Evolutionary conservation across 1,140 invertebrate species (phyloP).

Genomic region (Habropoda laboriosa): DNA sequence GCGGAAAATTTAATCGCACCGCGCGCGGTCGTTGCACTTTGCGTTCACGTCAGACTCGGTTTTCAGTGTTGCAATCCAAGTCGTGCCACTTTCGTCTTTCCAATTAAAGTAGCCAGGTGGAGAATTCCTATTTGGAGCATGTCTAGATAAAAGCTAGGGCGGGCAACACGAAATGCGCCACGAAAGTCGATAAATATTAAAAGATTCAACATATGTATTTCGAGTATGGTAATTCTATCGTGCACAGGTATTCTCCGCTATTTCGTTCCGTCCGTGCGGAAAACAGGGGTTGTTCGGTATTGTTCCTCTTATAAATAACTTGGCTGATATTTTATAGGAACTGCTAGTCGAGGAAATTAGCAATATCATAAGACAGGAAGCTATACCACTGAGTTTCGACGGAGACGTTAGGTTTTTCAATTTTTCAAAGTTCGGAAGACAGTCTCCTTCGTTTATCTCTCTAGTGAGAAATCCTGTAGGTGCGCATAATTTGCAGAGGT

Average conservation of each 20-base stretch:
- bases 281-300: neutral
- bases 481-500: slow-evolving; percentile 73
- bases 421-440: slow-evolving; percentile 84
- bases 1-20: slow-evolving; percentile 23
- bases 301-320: neutral
- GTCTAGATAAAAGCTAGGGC: too few species aligned
- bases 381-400: slow-evolving; percentile 85
- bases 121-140: slow-evolving; percentile 10
- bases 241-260: neutral
- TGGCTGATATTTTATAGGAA: slow-evolving; percentile 77
- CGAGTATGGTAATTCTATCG: neutral
- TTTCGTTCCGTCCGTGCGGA: neutral
- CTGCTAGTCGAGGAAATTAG: slow-evolving; percentile 83
- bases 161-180: neutral
- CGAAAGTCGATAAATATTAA: slow-evolving; percentile 7
- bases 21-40: slow-evolving; percentile 21
- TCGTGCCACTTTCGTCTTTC: slow-evolving; percentile 16
- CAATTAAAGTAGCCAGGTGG: neutral
- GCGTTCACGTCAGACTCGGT: slow-evolving; percentile 12
- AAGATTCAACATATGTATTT: neutral
- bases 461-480: slow-evolving; percentile 85
- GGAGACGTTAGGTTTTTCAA: slow-evolving; percentile 86
- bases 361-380: slow-evolving; percentile 81
- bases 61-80: slow-evolving; percentile 46
- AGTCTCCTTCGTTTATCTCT: slow-evolving; percentile 86